Conservation (phyloP, 2,888 invertebrate species). For the Caenorhabditis becei region DNA sequence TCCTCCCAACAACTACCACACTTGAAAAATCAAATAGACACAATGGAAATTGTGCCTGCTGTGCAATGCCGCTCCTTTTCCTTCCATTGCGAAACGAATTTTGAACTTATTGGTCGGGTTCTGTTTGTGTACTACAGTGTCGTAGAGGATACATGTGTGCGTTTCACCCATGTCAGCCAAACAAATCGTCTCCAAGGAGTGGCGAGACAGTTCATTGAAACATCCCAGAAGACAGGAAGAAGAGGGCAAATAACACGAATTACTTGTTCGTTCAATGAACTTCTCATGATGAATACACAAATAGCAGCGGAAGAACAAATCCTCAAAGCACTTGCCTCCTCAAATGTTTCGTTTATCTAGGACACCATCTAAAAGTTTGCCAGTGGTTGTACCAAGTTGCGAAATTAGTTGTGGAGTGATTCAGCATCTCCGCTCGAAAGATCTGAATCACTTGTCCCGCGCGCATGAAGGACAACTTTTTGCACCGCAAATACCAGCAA, state of each 20-base stretch:
- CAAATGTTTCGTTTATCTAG: conserved; percentile 11
- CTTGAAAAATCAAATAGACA: conserved; percentile 20
- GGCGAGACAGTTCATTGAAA: conserved; percentile 15
- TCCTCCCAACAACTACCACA: too few species aligned
- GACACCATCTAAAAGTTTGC: background rate
- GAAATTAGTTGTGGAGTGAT: background rate
- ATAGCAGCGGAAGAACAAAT: background rate
- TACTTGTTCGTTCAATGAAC: conserved; percentile 16
- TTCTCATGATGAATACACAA: conserved; percentile 7
- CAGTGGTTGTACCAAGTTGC: background rate
- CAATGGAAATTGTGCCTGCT: conserved; percentile 1
- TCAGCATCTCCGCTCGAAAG: background rate
- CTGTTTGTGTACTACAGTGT: conserved; percentile 7
- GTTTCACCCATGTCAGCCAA: background rate
- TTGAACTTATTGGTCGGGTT: conserved; percentile 9
- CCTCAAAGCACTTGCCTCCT: too few species aligned
- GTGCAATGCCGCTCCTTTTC: background rate
- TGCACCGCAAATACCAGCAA: background rate
- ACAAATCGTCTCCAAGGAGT: conserved; percentile 1
- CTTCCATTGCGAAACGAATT: background rate
- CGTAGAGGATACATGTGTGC: background rate
- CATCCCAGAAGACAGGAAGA: background rate
- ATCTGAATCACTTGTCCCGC: background rate
- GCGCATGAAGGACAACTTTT: conserved; percentile 1
- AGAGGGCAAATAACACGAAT: background rate